Evolutionary conservation across 2,113 vertebrate species (phyloP), one percentile per base, ranked within the genome.

Genomic region (Strix uralensis): DNA sequence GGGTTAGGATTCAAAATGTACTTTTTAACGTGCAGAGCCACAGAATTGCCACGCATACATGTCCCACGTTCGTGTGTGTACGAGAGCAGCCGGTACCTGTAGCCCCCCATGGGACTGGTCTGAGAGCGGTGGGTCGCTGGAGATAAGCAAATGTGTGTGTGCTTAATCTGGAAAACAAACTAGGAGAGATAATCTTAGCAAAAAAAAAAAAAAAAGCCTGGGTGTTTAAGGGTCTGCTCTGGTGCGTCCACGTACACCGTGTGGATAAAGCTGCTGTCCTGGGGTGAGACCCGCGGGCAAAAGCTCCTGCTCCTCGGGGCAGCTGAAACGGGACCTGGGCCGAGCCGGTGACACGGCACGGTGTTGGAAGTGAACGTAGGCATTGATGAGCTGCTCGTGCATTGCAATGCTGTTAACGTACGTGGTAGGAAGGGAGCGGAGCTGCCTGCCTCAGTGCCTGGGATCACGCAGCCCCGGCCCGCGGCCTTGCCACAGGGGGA

Each of bases 1-100:
- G 40, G 8, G 8, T 11, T 63, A 9, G 22, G 40, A 2, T 59
- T 15, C 8, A 25, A 34, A 70, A 36, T 6, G 46, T 15, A 2
- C 17, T 32, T 52, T 7, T 34, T 36, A 13, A 10, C 6, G 49
- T 22, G 8, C 62, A 30, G 40, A 58, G 47, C 10, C 52, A 13
- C 51, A 5, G 47, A 11, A 22, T 2, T 36, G 58, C 51, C 17
- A n/a, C 15, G 26, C 14, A 1, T 5, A 3, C 1, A 0, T 29
- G 34, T 38, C 26, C 49, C 38, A 5, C 15, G 1, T 4, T 25
- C 3, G 3, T 27, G 40, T 29, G 36, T 27, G 19, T 42, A 3
- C 11, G 51, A 26, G 75, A 32, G n/a, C 57, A 5, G 55, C 69
- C 36, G 62, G 42, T 62, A 38, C 55, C 74, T 61, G 59, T 12